Evolutionary conservation across 2,797 vertebrate species (phyloP).

Genomic region (Crypturellus tataupa): DNA sequence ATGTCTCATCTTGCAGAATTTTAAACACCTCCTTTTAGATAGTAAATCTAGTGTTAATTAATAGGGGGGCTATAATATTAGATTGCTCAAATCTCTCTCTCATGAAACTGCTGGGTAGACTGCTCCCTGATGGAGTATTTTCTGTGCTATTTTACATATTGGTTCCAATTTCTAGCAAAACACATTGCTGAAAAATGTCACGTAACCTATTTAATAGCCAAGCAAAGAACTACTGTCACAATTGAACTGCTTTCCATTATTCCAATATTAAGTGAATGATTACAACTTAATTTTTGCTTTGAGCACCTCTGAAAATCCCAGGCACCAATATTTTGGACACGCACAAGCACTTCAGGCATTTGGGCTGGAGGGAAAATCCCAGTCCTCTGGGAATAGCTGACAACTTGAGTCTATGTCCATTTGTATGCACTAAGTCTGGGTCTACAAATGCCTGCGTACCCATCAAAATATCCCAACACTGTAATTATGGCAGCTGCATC

Average conservation of each 20-base stretch:
- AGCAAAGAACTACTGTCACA: not conserved
- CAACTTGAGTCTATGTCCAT: not conserved
- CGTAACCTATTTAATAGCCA: not conserved
- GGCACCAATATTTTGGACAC: not conserved
- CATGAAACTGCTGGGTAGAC: slow-evolving; percentile 37
- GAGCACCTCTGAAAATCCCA: not conserved
- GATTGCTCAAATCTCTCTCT: not conserved
- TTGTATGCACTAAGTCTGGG: not conserved
- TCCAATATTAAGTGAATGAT: not conserved
- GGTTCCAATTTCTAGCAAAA: slow-evolving; percentile 13
- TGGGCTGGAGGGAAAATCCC: not conserved
- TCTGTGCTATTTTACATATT: slow-evolving; percentile 21
- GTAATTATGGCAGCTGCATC: not conserved
- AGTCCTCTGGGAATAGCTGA: not conserved
- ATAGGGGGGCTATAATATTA: slow-evolving; percentile 53
- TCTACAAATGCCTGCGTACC: not conserved
- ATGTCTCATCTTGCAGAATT: slow-evolving; percentile 61
- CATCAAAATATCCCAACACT: not conserved
- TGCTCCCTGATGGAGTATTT: slow-evolving; percentile 40
- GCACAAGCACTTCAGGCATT: not conserved
- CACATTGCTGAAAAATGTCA: not conserved
- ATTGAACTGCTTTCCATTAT: slow-evolving; percentile 24
- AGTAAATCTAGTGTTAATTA: slow-evolving; percentile 67
- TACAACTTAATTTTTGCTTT: slow-evolving; percentile 14
- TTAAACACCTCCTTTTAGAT: slow-evolving; percentile 49